A percentile compares a stretch with the other conserved stretches of the same genome.
These are phyloP conservation scores for Centropus unirufus DNA, from an alignment of 2,113 vertebrate species.

Conservation along the genomic window DNA sequence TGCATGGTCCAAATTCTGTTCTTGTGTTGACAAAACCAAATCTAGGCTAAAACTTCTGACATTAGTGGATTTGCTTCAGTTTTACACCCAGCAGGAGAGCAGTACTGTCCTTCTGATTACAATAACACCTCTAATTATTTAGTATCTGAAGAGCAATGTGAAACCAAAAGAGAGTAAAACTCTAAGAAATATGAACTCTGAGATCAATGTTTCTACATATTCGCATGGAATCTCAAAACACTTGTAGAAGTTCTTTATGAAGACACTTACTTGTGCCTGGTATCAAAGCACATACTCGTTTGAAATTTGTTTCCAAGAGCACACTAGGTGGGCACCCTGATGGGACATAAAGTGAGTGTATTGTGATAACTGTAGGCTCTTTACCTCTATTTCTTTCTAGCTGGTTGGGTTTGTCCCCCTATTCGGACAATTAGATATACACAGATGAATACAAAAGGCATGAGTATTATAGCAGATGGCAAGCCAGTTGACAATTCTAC, in stretches of 20 bases:
- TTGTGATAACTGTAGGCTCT: not conserved
- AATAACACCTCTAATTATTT: not conserved
- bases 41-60: conserved; percentile 24
- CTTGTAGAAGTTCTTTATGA: not conserved
- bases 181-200: not conserved
- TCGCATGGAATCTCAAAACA: not conserved
- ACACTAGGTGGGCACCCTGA: not conserved
- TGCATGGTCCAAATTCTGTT: conserved; percentile 22
- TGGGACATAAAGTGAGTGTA: not conserved
- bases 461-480: not conserved
- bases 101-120: not conserved
- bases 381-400: not conserved
- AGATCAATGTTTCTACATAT: not conserved
- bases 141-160: not conserved
- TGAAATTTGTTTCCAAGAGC: not conserved
- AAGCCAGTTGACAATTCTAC: not conserved
- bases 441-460: not conserved
- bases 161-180: not conserved
- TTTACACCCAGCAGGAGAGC: not conserved
- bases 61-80: not conserved
- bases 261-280: not conserved
- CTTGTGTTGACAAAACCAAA: not conserved
- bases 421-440: not conserved
- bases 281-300: not conserved
- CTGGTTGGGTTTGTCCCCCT: not conserved